Evolutionary conservation across 2,888 invertebrate genomes (phyloP), one percentile per base, ranked within the genome.

Genomic region (Pycnomerus fuliginosus): DNA sequence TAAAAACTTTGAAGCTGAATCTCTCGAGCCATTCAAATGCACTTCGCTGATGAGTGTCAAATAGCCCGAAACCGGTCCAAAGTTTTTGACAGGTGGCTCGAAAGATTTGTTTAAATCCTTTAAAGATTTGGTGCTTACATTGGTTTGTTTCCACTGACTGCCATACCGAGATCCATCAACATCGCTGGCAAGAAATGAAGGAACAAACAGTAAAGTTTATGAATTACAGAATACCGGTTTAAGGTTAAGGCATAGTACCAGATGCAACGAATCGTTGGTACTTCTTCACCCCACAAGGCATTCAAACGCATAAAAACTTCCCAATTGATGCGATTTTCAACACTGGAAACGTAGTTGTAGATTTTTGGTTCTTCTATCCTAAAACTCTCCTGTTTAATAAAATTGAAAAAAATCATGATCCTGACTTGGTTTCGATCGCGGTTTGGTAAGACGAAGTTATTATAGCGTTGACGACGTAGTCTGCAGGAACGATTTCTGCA

Each of bases 401-500:
- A n/a, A n/a, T n/a, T n/a, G n/a, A n/a, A n/a, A n/a, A n/a, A n/a
- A n/a, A n/a, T n/a, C n/a, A n/a, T n/a, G n/a, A n/a, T n/a, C n/a
- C n/a, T n/a, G 8, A 34, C 17, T 16, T 39, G 23, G 44, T 55
- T 22, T 43, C 43, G 5, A 31, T 24, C 13, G 49, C 55, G 2
- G 52, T 48, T 33, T 48, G 34, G 41, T 53, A 55, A 3, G 84
- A 86, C 1, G 83, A 74, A 0, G 83, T 81, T 8, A 90, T 82
- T 62, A 85, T 74, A 33, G 82, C 80, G 62, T 87, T 87, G 13
- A 87, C 83, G 4, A 86, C 84, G 68, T 85, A 77, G 65, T 91
- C 91, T 0, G 86, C 89, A 0, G 91, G 90, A 0, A 91, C 83
- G 42, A 90, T 76, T 66, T 90, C 88, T 0, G 87, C 86, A 0